Conservation (phyloP, 1,140 invertebrate genomes). For the Notospermus geniculatus region DNA sequence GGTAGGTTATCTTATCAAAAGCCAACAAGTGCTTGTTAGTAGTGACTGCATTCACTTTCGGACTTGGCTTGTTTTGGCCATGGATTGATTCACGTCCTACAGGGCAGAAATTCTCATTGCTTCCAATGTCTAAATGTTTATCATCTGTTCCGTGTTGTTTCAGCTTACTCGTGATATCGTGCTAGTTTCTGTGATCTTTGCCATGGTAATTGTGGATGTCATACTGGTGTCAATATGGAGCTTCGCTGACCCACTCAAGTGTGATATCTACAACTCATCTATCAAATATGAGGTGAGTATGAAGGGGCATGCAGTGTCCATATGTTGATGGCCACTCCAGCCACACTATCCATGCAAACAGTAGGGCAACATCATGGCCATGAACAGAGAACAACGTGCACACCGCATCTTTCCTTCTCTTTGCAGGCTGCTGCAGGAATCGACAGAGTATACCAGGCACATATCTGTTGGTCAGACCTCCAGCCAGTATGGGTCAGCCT, state of each 20-base stretch:
- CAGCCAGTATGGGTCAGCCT: conserved; percentile 14
- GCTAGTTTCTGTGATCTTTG: conserved; percentile 12
- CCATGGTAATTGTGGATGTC: conserved; percentile 13
- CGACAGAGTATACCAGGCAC: not conserved
- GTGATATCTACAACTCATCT: not conserved
- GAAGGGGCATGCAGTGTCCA: not conserved
- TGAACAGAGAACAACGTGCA: not conserved
- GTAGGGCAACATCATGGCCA: not conserved
- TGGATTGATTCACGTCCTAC: too few relatives aligned
- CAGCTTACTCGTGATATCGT: conserved; percentile 18
- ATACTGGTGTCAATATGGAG: conserved; percentile 13
- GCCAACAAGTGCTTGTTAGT: not conserved
- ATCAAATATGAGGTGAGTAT: conserved; percentile 1
- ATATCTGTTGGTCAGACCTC: conserved; percentile 13
- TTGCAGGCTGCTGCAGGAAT: not conserved
- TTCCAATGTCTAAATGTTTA: conserved; percentile 5
- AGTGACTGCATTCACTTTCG: too few relatives aligned
- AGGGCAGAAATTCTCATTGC: not conserved
- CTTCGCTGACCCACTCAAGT: conserved; percentile 11
- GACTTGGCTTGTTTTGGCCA: too few relatives aligned
- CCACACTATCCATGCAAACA: not conserved
- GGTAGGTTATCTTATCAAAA: conserved; percentile 4
- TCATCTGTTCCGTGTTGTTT: conserved; percentile 5
- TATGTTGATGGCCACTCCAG: not conserved
- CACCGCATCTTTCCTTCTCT: not conserved